Conservation (phyloP, 2,797 vertebrate species). For the Enteromius radiatus region DNA sequence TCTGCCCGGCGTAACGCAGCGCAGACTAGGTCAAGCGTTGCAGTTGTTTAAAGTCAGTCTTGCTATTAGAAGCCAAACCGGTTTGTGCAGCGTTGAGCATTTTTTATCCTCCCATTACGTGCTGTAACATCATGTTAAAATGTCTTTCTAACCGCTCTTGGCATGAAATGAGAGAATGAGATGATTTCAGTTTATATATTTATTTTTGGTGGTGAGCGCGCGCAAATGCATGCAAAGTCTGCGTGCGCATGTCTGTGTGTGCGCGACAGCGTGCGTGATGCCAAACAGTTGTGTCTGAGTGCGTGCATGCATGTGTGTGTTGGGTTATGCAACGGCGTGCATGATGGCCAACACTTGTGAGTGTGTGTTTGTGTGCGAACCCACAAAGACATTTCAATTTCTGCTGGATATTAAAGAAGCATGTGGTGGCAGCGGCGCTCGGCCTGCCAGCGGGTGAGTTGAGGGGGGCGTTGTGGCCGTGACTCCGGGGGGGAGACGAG, state of each 20-base stretch:
- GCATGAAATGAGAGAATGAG: slow-evolving; percentile 76
- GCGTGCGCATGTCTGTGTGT: slow-evolving; percentile 62
- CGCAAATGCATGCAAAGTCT: slow-evolving; percentile 58
- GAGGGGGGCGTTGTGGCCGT: slow-evolving; percentile 76
- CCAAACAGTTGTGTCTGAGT: slow-evolving; percentile 51
- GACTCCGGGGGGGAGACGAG: slow-evolving; percentile 81
- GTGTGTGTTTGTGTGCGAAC: slow-evolving; percentile 73
- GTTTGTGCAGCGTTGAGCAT: slow-evolving; percentile 73
- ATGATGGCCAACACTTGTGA: slow-evolving; percentile 63
- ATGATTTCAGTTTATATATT: slow-evolving; percentile 78
- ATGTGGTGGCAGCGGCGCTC: slow-evolving; percentile 74
- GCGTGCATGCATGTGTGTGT: slow-evolving; percentile 40
- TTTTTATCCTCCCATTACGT: slow-evolving; percentile 71
- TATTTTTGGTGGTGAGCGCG: slow-evolving; percentile 70
- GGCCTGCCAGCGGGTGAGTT: slow-evolving; percentile 83
- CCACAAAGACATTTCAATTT: slow-evolving; percentile 89
- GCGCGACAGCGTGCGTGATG: slow-evolving; percentile 13
- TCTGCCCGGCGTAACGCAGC: slow-evolving; percentile 44
- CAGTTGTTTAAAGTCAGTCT: slow-evolving; percentile 53
- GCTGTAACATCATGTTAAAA: slow-evolving; percentile 77
- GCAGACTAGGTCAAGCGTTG: slow-evolving; percentile 45
- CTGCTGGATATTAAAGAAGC: slow-evolving; percentile 90
- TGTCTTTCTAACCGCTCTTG: slow-evolving; percentile 76
- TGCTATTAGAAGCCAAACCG: slow-evolving; percentile 66
- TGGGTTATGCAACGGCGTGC: slow-evolving; percentile 49